These are phyloP conservation scores for Morelia viridis DNA, from an alignment of 2,797 vertebrate genomes.

Conservation along the genomic window DNA sequence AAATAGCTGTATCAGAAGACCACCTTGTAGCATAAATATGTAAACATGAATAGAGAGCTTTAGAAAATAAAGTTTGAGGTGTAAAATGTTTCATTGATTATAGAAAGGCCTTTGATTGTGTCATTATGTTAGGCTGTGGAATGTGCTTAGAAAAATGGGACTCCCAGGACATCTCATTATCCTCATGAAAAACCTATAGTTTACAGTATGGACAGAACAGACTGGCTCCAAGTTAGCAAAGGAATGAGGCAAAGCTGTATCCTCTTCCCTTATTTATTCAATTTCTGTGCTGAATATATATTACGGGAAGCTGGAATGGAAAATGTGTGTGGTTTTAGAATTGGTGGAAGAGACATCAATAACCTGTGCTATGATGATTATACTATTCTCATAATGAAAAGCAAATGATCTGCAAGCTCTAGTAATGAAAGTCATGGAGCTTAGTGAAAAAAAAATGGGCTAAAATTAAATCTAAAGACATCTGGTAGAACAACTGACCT, in stretches of 20 bases:
- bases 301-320: neutral
- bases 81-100: neutral
- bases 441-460: neutral
- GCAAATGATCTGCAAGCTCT: neutral
- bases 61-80: neutral
- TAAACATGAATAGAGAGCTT: neutral
- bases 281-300: neutral
- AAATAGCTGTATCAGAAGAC: neutral
- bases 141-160: neutral
- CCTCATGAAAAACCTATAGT: neutral
- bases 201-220: neutral
- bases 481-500: neutral
- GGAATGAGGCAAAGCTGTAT: neutral
- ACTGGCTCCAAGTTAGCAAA: neutral
- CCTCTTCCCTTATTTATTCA: neutral
- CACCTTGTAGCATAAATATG: neutral
- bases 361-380: neutral
- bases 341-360: neutral
- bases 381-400: neutral
- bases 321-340: neutral
- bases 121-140: neutral
- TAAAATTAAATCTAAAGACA: neutral
- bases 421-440: neutral
- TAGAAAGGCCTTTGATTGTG: neutral
- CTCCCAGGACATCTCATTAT: neutral